phyloP scores from a whole-genome alignment of 2,888 invertebrate species.

The Apantesis nais region DNA sequence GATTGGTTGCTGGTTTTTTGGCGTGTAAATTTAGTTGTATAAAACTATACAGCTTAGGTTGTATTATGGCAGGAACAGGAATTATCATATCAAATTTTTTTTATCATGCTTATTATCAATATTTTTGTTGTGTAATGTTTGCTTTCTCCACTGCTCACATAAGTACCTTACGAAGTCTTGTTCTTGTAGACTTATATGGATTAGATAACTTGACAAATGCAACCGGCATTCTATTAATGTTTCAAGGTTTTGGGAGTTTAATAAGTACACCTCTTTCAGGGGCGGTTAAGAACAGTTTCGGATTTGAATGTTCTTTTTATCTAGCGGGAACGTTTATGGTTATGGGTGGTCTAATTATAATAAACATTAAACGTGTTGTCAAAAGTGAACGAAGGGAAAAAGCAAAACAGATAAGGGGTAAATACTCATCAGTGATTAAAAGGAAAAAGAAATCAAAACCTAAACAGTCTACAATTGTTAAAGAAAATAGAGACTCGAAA shows the following conservation, averaged over 20 bases:
- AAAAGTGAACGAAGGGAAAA: constrained; percentile 41
- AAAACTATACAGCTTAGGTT: constrained; percentile 51
- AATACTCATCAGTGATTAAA: constrained; percentile 3
- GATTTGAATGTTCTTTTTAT: constrained; percentile 66
- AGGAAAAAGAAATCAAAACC: constrained; percentile 5
- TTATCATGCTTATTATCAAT: constrained; percentile 68
- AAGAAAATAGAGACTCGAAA: not conserved
- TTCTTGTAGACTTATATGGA: constrained; percentile 73
- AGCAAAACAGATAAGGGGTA: not conserved
- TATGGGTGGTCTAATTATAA: constrained; percentile 62
- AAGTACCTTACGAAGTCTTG: constrained; percentile 66
- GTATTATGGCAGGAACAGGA: constrained; percentile 58
- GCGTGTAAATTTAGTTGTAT: constrained; percentile 65
- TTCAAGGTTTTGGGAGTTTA: constrained; percentile 73
- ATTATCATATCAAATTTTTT: constrained; percentile 66
- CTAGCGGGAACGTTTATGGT: constrained; percentile 66
- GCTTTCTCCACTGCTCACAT: constrained; percentile 67
- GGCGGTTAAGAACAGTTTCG: constrained; percentile 60
- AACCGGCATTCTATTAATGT: constrained; percentile 73
- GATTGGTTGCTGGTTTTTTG: constrained; percentile 62
- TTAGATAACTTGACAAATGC: constrained; percentile 77
- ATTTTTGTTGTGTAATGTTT: constrained; percentile 63
- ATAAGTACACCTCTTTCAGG: constrained; percentile 74
- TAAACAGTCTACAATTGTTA: not conserved
- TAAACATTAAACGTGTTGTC: constrained; percentile 55